Conservation (phyloP, 1,140 invertebrate species). For the Drosophila punjabiensis region DNA sequence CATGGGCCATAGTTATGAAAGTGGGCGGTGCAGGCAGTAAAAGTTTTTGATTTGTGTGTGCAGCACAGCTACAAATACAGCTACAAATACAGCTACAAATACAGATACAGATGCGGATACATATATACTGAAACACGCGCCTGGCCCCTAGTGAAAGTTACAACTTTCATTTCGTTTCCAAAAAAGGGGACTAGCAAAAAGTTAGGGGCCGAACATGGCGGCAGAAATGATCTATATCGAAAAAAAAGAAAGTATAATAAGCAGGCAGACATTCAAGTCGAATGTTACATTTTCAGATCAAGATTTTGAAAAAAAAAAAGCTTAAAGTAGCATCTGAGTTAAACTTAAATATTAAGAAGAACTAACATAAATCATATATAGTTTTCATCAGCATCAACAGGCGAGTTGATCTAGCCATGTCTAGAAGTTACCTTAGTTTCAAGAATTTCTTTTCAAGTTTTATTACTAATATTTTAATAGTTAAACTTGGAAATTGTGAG, state of each 20-base stretch:
- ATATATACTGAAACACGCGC: constrained; percentile 25
- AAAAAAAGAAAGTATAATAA: constrained; percentile 53
- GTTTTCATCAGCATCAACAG: no score
- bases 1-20: constrained; percentile 34
- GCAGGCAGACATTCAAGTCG: constrained; percentile 22
- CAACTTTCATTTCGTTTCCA: constrained; percentile 66
- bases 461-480: no score
- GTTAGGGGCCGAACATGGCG: constrained; percentile 7
- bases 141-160: constrained; percentile 62
- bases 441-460: no score
- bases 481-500: no score
- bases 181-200: not conserved
- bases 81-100: constrained; percentile 5
- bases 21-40: constrained; percentile 53
- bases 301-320: not conserved
- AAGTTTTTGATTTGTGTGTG: constrained; percentile 80
- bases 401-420: no score
- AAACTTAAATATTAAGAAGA: not conserved
- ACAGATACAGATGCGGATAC: constrained; percentile 14
- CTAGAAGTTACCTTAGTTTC: no score
- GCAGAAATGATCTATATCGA: constrained; percentile 24
- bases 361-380: no score
- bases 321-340: no score
- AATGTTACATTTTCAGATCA: constrained; percentile 4
- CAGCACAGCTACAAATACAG: constrained; percentile 23